A percentile compares a stretch with the other conserved stretches of the same genome.
Evolutionary conservation across 2,113 vertebrate genomes (phyloP).

Genomic region (Carlito syrichta): DNA sequence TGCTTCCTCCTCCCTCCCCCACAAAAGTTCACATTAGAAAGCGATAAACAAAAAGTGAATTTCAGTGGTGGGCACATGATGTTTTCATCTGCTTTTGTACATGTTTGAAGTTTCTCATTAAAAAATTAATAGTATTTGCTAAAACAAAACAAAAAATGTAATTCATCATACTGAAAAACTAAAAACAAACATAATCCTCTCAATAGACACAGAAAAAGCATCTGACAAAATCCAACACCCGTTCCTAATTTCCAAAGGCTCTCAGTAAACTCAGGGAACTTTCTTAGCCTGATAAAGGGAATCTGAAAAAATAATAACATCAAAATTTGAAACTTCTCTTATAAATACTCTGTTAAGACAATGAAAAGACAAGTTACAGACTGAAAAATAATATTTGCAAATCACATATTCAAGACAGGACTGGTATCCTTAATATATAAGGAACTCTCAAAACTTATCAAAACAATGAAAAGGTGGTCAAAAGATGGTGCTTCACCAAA

Average conservation of each 20-base stretch:
- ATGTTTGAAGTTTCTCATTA: background rate
- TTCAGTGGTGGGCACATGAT: background rate
- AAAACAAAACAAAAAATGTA: background rate
- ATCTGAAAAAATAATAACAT: background rate
- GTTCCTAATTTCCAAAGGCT: background rate
- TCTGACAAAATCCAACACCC: conserved; percentile 24
- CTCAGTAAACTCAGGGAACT: background rate
- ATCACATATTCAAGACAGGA: background rate
- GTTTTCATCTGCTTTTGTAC: background rate
- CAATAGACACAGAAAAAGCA: background rate
- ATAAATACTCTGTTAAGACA: background rate
- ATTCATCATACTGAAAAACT: background rate
- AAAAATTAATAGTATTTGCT: background rate
- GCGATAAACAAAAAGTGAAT: background rate
- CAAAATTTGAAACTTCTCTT: conserved; percentile 32
- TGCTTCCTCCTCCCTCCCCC: background rate
- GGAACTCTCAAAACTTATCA: background rate
- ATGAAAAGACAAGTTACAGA: background rate
- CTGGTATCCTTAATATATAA: background rate
- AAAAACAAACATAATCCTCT: background rate
- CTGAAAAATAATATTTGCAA: background rate
- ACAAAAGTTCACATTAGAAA: background rate
- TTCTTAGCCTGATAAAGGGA: background rate
- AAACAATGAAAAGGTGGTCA: background rate
- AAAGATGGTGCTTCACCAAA: background rate